Percentiles rank a stretch among this genome's conserved stretches.
These are phyloP conservation scores for Apotomis betuletana DNA, from an alignment of 2,888 invertebrate species.

Conservation along the genomic window DNA sequence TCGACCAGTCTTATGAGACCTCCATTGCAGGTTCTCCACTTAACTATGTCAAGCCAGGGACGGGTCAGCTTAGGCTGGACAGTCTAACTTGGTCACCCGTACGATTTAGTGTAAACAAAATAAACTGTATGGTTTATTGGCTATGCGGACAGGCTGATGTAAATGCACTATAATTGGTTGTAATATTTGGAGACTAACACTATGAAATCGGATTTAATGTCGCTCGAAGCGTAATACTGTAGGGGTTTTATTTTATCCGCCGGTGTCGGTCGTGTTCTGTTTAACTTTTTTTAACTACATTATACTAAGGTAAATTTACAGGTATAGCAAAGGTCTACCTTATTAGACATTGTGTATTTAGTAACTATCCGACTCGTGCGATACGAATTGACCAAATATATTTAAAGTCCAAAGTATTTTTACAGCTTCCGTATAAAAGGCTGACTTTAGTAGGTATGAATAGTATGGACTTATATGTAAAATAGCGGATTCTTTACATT, in stretches of 20 bases:
- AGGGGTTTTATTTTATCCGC: slow-evolving; percentile 15
- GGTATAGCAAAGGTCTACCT: too few species aligned
- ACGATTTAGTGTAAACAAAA: slow-evolving; percentile 54
- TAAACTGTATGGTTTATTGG: slow-evolving; percentile 52
- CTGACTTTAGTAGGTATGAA: too few species aligned
- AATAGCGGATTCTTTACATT: too few species aligned
- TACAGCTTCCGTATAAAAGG: too few species aligned
- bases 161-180: slow-evolving; percentile 47
- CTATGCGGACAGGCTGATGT: slow-evolving; percentile 37
- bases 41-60: slow-evolving; percentile 14
- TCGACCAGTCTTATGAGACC: slow-evolving; percentile 35
- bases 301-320: too few species aligned
- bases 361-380: too few species aligned
- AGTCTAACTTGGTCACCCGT: slow-evolving; percentile 38
- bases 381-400: too few species aligned
- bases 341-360: too few species aligned
- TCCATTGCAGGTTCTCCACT: slow-evolving; percentile 34
- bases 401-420: too few species aligned
- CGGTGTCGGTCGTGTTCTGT: not conserved
- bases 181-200: slow-evolving; percentile 36
- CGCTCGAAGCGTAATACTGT: slow-evolving; percentile 16
- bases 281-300: not conserved
- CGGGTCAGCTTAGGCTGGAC: slow-evolving; percentile 33
- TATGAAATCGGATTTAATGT: slow-evolving; percentile 31
- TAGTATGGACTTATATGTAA: too few species aligned